Percentiles rank a stretch among this genome's conserved stretches.
Conservation (phyloP, 2,797 vertebrate genomes). For the Malacoraja senta region DNA sequence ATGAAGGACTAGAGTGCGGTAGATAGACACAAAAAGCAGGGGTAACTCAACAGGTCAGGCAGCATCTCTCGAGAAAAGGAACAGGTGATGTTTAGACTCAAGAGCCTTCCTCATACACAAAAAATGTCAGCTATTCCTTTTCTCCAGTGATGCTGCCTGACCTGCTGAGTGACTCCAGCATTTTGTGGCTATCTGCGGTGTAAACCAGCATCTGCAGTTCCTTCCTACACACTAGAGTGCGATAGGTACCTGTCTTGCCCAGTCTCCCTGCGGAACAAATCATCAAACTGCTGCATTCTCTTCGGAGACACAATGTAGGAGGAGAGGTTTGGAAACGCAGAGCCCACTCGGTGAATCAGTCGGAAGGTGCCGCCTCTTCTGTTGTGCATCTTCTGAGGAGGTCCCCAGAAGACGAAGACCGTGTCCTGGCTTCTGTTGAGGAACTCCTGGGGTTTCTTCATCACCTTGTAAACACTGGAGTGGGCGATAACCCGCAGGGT, state of each 20-base stretch:
- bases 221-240: too few species aligned
- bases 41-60: too few species aligned
- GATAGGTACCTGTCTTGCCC: slow-evolving; percentile 78
- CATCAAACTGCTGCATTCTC: slow-evolving; percentile 86
- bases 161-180: too few species aligned
- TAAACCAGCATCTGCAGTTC: too few species aligned
- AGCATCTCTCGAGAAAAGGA: too few species aligned
- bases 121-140: too few species aligned
- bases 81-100: too few species aligned
- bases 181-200: too few species aligned
- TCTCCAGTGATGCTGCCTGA: too few species aligned
- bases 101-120: too few species aligned
- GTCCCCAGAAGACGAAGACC: slow-evolving; percentile 88
- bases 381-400: slow-evolving; percentile 76
- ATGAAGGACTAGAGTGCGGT: too few species aligned
- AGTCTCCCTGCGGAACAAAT: slow-evolving; percentile 81
- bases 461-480: slow-evolving; percentile 84
- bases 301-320: slow-evolving; percentile 69
- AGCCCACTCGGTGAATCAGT: slow-evolving; percentile 77
- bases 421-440: slow-evolving; percentile 67
- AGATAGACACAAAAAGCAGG: too few species aligned
- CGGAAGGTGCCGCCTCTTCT: slow-evolving; percentile 71
- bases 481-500: slow-evolving; percentile 85
- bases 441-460: slow-evolving; percentile 76
- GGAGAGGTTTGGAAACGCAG: slow-evolving; percentile 71